Conservation (phyloP, 2,797 vertebrate species). For the Sebastes cheni region DNA sequence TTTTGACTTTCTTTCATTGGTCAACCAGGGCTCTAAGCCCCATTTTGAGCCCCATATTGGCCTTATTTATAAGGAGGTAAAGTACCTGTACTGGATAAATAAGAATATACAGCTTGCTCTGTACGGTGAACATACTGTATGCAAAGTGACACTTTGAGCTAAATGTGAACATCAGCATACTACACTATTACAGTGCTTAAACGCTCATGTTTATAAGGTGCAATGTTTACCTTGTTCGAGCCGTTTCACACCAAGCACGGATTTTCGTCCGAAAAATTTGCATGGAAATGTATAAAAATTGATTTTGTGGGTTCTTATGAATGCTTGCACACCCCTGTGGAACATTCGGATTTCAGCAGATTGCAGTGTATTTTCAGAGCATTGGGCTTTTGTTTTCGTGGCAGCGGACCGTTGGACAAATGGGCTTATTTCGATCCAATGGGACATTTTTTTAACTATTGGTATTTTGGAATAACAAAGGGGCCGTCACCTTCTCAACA, state of each 20-base stretch:
- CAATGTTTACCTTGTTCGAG: background rate
- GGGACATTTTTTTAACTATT: no score
- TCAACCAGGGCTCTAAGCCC: background rate
- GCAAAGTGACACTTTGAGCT: background rate
- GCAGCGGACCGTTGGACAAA: no score
- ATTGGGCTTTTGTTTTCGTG: no score
- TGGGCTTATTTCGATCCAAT: no score
- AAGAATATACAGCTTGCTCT: background rate
- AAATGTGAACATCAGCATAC: background rate
- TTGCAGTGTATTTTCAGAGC: no score
- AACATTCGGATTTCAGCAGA: no score
- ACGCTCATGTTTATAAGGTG: background rate
- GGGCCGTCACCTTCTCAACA: no score
- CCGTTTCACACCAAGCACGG: rapidly evolving
- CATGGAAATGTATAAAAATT: no score
- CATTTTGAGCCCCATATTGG: background rate
- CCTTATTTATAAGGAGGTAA: background rate
- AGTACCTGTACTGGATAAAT: background rate
- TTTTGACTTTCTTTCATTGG: background rate
- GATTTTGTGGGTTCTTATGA: no score
- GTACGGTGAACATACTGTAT: background rate
- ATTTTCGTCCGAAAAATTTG: no score
- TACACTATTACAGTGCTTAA: background rate
- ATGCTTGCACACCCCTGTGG: no score
- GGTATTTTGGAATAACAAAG: no score